Evolutionary conservation across 2,888 invertebrate species (phyloP).

Genomic region (Vannuccia rotundouncinata): DNA sequence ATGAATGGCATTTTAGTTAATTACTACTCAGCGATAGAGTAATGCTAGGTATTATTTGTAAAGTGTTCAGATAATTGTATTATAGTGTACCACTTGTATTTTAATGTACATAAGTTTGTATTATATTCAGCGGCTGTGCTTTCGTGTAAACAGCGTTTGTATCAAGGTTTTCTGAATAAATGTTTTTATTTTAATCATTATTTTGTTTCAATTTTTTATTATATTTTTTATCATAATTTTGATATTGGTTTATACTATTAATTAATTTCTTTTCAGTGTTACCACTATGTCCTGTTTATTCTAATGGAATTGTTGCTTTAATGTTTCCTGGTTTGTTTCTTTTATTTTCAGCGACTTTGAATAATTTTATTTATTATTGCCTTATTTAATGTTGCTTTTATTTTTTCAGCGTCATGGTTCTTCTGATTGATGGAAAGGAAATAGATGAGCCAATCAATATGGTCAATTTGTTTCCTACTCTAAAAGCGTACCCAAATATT

Average conservation of each 20-base stretch:
- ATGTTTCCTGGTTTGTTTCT: not conserved
- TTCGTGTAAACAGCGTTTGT: constrained; percentile 1
- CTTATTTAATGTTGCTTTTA: not conserved
- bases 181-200: not conserved
- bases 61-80: not conserved
- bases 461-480: not conserved
- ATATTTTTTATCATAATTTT: too few relatives aligned
- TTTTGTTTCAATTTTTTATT: not conserved
- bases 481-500: not conserved
- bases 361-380: not conserved
- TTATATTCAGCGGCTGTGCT: constrained; percentile 7
- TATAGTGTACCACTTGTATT: not conserved
- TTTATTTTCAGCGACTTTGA: not conserved
- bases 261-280: too few relatives aligned
- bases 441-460: not conserved
- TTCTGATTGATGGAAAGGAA: not conserved
- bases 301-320: too few relatives aligned
- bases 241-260: too few relatives aligned
- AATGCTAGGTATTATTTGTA: not conserved
- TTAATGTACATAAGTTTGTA: constrained; percentile 1
- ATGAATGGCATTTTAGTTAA: not conserved
- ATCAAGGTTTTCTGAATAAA: not conserved
- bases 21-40: not conserved
- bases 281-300: too few relatives aligned
- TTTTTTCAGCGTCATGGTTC: not conserved